Percentiles rank a stretch among this genome's conserved stretches.
Evolutionary conservation across 2,113 vertebrate genomes (phyloP).

Genomic region (Cepphus grylle): DNA sequence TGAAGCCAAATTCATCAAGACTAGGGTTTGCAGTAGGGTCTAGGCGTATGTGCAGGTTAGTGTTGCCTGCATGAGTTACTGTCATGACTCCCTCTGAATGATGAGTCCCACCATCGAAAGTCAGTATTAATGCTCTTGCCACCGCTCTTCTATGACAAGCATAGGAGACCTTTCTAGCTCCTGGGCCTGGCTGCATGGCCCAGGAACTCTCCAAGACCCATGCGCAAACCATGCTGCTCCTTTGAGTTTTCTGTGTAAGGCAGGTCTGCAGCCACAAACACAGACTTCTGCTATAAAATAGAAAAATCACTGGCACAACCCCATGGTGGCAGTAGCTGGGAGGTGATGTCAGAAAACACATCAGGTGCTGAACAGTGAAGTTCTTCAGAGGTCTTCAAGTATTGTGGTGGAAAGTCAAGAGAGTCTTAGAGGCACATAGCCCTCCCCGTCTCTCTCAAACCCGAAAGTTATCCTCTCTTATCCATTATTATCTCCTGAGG

Average conservation of each 20-base stretch:
- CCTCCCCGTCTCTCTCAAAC: background rate
- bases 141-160: background rate
- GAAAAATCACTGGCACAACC: background rate
- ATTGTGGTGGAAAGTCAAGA: background rate
- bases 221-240: background rate
- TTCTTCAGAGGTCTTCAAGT: background rate
- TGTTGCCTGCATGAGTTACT: background rate
- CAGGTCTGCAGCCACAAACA: background rate
- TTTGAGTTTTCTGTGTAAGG: background rate
- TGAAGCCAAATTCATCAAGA: background rate
- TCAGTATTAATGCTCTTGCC: background rate
- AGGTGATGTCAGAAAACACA: background rate
- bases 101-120: background rate
- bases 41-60: background rate
- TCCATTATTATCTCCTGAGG: background rate
- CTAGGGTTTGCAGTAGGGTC: background rate
- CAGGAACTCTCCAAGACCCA: background rate
- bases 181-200: background rate
- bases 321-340: background rate
- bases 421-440: background rate
- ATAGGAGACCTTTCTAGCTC: background rate
- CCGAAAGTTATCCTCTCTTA: background rate
- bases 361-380: background rate
- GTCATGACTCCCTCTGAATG: background rate
- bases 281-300: background rate